Evolutionary conservation across 2,113 vertebrate species (phyloP).

Genomic region (Toxostoma redivivum): DNA sequence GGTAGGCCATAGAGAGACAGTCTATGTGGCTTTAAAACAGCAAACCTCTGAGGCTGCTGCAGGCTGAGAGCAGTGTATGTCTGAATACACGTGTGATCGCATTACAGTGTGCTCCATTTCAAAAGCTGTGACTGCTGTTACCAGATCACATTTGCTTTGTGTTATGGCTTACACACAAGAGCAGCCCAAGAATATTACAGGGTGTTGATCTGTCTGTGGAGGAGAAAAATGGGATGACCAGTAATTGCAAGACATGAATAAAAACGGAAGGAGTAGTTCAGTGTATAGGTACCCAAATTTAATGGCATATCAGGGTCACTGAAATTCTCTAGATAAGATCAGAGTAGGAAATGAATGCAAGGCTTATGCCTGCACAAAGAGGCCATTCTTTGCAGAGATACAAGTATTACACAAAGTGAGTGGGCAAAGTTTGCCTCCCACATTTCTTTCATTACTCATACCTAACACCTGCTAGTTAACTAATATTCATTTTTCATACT

Average conservation of each 20-base stretch:
- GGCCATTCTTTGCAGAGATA: constrained; percentile 17
- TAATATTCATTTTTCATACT: constrained; percentile 25
- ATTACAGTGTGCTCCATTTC: not conserved
- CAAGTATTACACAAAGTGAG: constrained; percentile 21
- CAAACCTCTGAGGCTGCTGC: not conserved
- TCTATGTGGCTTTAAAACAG: not conserved
- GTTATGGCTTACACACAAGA: not conserved
- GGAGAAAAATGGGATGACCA: not conserved
- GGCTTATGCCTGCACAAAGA: constrained; percentile 51
- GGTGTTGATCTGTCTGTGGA: constrained; percentile 19
- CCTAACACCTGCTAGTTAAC: constrained; percentile 45
- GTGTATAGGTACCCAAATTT: not conserved
- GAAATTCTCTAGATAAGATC: constrained; percentile 56
- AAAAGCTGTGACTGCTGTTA: not conserved
- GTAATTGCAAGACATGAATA: not conserved
- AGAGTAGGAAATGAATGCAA: constrained; percentile 45
- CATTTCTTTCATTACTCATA: constrained; percentile 60
- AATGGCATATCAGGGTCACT: constrained; percentile 22
- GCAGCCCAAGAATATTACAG: constrained; percentile 1
- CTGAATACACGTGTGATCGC: not conserved
- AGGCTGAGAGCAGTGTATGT: not conserved
- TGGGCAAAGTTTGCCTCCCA: constrained; percentile 28
- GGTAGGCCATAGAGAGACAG: not conserved
- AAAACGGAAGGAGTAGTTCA: not conserved
- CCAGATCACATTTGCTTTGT: not conserved